A percentile compares a stretch with the other conserved stretches of the same genome.
These are phyloP conservation scores for Carassius auratus DNA, from an alignment of 2,113 vertebrate species.

Conservation along the genomic window DNA sequence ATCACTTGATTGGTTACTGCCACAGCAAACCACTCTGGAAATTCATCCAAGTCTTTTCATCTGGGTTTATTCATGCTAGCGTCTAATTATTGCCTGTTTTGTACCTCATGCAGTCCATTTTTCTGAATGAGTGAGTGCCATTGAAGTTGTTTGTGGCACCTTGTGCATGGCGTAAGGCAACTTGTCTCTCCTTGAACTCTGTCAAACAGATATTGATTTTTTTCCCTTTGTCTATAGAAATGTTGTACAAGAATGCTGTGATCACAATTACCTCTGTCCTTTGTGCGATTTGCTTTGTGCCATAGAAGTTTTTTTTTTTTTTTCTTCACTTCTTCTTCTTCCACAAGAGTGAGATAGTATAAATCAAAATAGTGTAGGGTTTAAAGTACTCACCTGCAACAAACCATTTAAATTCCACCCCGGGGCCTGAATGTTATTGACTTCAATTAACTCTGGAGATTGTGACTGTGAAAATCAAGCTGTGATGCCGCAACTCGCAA, in stretches of 20 bases:
- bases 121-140: background rate
- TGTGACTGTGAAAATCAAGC: conserved; percentile 39
- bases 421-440: conserved; percentile 37
- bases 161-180: background rate
- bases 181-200: background rate
- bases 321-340: background rate
- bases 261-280: conserved; percentile 7
- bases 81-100: background rate
- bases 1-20: background rate
- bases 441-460: conserved; percentile 38
- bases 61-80: background rate
- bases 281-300: conserved; percentile 3
- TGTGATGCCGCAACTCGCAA: background rate
- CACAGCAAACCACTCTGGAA: background rate
- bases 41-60: background rate
- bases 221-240: background rate
- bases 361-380: background rate
- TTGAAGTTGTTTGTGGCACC: background rate
- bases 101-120: background rate
- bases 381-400: conserved; percentile 44
- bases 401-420: conserved; percentile 35
- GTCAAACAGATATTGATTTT: conserved; percentile 25
- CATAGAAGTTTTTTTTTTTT: background rate
- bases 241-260: conserved; percentile 12
- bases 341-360: conserved; percentile 2